These are phyloP conservation scores for Ibycter americanus DNA, from an alignment of 2,797 vertebrate genomes.

Conservation along the genomic window DNA sequence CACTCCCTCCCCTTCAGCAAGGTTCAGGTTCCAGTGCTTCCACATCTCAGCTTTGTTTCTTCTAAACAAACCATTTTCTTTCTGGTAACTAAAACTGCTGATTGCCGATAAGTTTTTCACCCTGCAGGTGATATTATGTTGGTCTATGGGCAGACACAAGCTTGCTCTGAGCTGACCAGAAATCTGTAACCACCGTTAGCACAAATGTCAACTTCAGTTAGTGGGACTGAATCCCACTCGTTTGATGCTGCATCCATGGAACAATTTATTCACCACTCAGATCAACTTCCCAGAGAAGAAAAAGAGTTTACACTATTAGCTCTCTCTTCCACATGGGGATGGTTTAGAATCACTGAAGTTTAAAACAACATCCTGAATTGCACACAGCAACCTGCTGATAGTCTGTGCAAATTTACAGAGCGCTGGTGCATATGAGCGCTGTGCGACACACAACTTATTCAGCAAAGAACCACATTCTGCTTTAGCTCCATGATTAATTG, in stretches of 20 bases:
- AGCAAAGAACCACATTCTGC: not conserved
- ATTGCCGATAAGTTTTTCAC: not conserved
- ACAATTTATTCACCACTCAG: not conserved
- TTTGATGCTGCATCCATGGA: not conserved
- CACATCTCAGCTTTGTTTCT: not conserved
- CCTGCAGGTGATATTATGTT: accelerated
- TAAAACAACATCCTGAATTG: not conserved
- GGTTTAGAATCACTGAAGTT: not conserved
- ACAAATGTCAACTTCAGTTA: not conserved
- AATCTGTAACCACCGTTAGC: not conserved
- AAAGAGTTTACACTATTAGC: not conserved
- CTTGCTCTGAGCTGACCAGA: not conserved
- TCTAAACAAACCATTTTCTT: not conserved
- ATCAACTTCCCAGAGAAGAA: not conserved
- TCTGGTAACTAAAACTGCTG: not conserved
- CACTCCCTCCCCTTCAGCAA: not conserved
- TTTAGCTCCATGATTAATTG: not conserved
- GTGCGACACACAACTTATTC: not conserved
- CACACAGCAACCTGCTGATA: not conserved
- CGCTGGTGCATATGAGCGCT: not conserved
- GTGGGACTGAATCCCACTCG: not conserved
- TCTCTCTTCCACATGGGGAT: not conserved
- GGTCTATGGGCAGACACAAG: not conserved
- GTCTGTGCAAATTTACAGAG: not conserved
- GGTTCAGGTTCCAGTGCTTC: not conserved